Conservation (phyloP, 2,113 vertebrate genomes). For the Sula dactylatra region DNA sequence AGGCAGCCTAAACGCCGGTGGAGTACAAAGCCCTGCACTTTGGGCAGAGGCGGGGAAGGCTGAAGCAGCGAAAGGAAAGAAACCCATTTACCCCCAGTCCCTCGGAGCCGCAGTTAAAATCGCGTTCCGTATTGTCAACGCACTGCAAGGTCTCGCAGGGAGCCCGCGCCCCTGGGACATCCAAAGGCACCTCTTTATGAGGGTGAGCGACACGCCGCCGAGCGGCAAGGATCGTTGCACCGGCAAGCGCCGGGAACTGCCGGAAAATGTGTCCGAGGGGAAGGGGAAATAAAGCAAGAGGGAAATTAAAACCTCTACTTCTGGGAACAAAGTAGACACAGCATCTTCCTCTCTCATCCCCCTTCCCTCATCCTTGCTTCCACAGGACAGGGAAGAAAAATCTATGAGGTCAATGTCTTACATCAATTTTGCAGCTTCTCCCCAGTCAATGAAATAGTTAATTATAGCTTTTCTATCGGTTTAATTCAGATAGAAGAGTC, state of each 20-base stretch:
- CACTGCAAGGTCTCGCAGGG: not conserved
- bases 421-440: not conserved
- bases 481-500: slow-evolving; percentile 56
- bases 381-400: not conserved
- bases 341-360: not conserved
- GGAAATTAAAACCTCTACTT: not conserved
- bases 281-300: not conserved
- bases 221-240: not conserved
- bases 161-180: not conserved
- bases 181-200: not conserved
- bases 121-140: accelerated
- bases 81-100: not conserved
- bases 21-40: not conserved
- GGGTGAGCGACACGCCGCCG: accelerated
- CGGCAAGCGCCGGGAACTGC: not conserved
- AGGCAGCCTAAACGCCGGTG: not conserved
- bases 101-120: not conserved
- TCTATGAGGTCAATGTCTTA: slow-evolving; percentile 7
- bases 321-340: not conserved
- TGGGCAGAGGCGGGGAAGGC: not conserved
- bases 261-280: not conserved
- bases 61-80: not conserved
- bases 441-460: slow-evolving; percentile 63
- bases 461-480: slow-evolving; percentile 58
- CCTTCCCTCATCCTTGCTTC: slow-evolving; percentile 6